Conservation (phyloP, 2,888 invertebrate genomes). For the Cerastis rubricosa region DNA sequence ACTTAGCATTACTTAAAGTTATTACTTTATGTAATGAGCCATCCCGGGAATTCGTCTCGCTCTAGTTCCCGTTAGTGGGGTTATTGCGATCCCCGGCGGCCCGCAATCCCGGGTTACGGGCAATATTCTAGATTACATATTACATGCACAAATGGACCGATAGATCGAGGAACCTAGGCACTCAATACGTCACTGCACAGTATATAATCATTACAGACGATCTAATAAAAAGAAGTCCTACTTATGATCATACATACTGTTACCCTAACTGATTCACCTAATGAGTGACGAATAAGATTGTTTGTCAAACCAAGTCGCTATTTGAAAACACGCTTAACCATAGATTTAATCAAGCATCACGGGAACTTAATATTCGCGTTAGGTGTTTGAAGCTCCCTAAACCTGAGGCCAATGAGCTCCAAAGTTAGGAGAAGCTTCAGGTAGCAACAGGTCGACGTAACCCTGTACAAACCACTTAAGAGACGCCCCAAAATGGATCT, state of each 20-base stretch:
- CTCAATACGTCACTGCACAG: conserved; percentile 2
- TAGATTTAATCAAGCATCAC: conserved; percentile 15
- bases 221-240: background rate
- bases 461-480: conserved; percentile 39
- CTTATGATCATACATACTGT: background rate
- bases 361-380: conserved; percentile 11
- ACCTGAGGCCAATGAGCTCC: conserved; percentile 36
- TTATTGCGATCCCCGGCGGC: conserved; percentile 50
- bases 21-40: conserved; percentile 59
- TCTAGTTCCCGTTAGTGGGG: conserved; percentile 51
- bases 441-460: conserved; percentile 56
- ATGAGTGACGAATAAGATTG: background rate
- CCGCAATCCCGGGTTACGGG: conserved; percentile 23
- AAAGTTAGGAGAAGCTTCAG: conserved; percentile 38
- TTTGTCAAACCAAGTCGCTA: background rate
- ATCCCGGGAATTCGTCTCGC: conserved; percentile 57
- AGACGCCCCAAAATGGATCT: conserved; percentile 41
- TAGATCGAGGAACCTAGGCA: conserved; percentile 32
- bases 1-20: conserved; percentile 51
- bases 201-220: background rate
- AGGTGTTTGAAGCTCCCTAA: conserved; percentile 32
- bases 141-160: conserved; percentile 57
- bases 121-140: conserved; percentile 54
- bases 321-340: background rate
- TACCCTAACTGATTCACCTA: background rate